Conservation (phyloP, 2,797 vertebrate genomes). For the Poeciliopsis paucimaculata region DNA sequence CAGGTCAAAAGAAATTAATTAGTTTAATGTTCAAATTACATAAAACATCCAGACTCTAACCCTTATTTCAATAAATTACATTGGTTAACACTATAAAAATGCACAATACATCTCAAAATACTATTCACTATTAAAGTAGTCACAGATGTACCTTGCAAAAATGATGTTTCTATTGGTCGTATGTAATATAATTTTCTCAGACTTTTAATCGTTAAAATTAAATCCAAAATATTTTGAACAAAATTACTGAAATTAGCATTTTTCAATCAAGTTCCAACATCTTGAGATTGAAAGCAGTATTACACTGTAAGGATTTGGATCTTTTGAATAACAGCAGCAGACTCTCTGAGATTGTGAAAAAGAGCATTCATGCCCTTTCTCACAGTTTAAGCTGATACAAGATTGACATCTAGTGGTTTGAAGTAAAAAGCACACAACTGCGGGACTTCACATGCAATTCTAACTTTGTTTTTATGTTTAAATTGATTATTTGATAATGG, state of each 20-base stretch:
- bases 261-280: background rate
- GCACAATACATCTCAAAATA: background rate
- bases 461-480: background rate
- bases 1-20: background rate
- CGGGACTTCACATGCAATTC: background rate
- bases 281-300: background rate
- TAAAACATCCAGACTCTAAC: background rate
- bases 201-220: background rate
- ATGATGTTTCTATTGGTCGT: background rate
- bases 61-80: background rate
- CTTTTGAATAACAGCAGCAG: background rate
- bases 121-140: background rate
- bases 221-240: background rate
- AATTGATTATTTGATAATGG: background rate
- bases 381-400: slow-evolving; percentile 37
- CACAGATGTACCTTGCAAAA: background rate
- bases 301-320: background rate
- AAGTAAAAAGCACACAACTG: slow-evolving; percentile 39
- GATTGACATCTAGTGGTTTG: slow-evolving; percentile 70
- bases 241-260: background rate
- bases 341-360: background rate
- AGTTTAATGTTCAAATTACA: background rate
- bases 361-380: background rate
- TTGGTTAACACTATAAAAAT: background rate
- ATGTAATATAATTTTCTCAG: background rate